Conservation (phyloP, 2,888 invertebrate genomes). For the Drosophila tripunctata region DNA sequence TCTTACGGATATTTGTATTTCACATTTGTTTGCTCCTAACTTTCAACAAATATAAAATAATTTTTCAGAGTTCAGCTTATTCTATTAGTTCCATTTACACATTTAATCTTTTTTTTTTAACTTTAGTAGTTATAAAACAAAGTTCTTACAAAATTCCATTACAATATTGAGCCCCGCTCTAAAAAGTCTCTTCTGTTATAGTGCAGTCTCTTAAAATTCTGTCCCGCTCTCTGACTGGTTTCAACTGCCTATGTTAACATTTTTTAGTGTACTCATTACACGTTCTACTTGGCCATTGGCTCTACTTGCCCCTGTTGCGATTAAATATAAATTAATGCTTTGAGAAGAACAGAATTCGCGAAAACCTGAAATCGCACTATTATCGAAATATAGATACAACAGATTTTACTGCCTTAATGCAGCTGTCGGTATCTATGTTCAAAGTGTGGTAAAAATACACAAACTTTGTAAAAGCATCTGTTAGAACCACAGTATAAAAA, state of each 20-base stretch:
- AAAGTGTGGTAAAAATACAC: conserved; percentile 8
- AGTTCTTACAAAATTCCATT: too few relatives aligned
- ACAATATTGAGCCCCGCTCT: too few relatives aligned
- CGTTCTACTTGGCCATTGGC: conserved; percentile 10
- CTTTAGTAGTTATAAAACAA: too few relatives aligned
- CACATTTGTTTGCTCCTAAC: too few relatives aligned
- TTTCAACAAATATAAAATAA: too few relatives aligned
- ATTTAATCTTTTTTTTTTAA: too few relatives aligned
- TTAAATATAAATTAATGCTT: conserved; percentile 4
- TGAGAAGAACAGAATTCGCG: conserved; percentile 3
- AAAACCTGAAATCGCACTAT: conserved; percentile 3
- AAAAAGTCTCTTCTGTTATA: too few relatives aligned
- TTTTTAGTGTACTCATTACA: conserved; percentile 12
- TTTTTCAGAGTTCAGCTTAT: too few relatives aligned
- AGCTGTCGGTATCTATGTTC: conserved; percentile 7
- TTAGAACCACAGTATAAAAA: too few relatives aligned
- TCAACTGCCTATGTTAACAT: conserved; percentile 7
- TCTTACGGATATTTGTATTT: too few relatives aligned
- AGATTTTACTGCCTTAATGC: conserved; percentile 6
- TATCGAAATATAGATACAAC: neutral
- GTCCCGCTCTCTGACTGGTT: conserved; percentile 1
- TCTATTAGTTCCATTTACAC: too few relatives aligned
- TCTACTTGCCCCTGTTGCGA: conserved; percentile 10
- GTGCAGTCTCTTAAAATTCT: neutral
- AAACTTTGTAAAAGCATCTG: conserved; percentile 5